Base-by-base conservation (phyloP, 1,140 invertebrate species). In the Aethina tumida region DNA sequence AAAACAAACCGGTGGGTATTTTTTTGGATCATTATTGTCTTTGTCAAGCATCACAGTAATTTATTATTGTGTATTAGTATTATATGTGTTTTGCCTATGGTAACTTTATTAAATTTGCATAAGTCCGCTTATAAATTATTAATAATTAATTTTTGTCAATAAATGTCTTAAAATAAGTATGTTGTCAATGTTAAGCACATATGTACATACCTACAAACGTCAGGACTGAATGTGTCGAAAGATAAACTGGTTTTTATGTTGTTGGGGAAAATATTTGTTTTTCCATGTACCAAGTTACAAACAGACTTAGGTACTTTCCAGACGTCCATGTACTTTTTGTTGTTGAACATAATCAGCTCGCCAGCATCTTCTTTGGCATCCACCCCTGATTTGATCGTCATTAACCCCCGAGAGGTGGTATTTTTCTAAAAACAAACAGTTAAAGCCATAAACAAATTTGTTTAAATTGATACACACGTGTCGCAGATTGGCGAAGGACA, bases 201-300 rank as follows among this genome's bases (percentile, higher is more conserved):
- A n/a, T n/a, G 10, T 14, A 19, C 21, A 21, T 54, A 62, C 50
- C 67, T 64, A 50, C 67, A 69, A 28, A 69, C 49, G 30, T 68
- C 64, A 20, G 59, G 53, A 25, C 54, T 58, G 50, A 64, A 69
- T 13, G 63, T 44, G 30, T 62, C 53, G 9, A 70, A 44, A 0
- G 40, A 52, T 13, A 60, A 58, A 10, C 49, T 28, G 12, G 50
- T 36, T 5, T 45, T 56, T 17, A 59, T 30, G 31, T 59, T 53
- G 1, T 63, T 60, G 4, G 63, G 56, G 50, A 66, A 69, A 36
- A 67, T 55, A 49, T 17, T 57, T 47, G 43, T 68, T 5, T 58
- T 50, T 9, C 69, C 68, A 31, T 58, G 55, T 27, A 66, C 55
- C 17, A 47, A 41, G 36, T 66, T 64, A 29, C 65, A 68, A 5